Evolutionary conservation across 2,888 invertebrate genomes (phyloP), one percentile per base, ranked within the genome.

Genomic region (Conus canariensis): DNA sequence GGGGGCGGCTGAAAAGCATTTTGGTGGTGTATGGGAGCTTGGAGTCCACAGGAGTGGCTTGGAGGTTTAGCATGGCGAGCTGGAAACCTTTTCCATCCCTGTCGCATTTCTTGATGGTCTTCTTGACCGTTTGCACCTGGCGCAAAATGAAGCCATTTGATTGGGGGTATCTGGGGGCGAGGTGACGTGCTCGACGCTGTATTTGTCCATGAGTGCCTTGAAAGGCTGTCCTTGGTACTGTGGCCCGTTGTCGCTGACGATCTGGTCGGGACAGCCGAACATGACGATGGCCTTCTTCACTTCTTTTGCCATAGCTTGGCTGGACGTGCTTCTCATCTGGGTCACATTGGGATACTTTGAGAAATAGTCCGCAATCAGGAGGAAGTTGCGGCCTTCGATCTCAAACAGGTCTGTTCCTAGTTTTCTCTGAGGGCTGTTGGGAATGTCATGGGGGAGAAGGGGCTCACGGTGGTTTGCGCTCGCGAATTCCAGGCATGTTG

Each of bases 291-390:
- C 45, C 87, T 64, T 87, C 56, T 88, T 58, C 16, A 58, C 22
- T 45, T 77, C n/a, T 2, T 88, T 58, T 45, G 88, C 58, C 22
- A 77, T 58, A n/a, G 59, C 88, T 45, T 88, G 8, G 59, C 64
- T 77, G n/a, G 87, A n/a, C 3, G 64, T 67, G 30, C 16, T 87
- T 45, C 12, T 64, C 14, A 67, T 67, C 30, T 60, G 70, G 60
- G 25, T 70, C 25, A 87, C 67, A 14, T 25, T 64, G 25, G 25
- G 59, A 6, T 70, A 70, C 14, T 87, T 70, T 25, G 58, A 87
- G 87, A 87, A 87, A 58, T 74, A 87, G 70, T 87, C 70, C 45
- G 16, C 16, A 9, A 87, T 87, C n/a, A 87, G 56, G 8, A 87
- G 45, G 70, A 30, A 67, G n/a, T 58, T 19, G 19, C 22, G n/a